Evolutionary conservation across 2,797 vertebrate genomes (phyloP).

Genomic region (Rhinoraja longicauda): DNA sequence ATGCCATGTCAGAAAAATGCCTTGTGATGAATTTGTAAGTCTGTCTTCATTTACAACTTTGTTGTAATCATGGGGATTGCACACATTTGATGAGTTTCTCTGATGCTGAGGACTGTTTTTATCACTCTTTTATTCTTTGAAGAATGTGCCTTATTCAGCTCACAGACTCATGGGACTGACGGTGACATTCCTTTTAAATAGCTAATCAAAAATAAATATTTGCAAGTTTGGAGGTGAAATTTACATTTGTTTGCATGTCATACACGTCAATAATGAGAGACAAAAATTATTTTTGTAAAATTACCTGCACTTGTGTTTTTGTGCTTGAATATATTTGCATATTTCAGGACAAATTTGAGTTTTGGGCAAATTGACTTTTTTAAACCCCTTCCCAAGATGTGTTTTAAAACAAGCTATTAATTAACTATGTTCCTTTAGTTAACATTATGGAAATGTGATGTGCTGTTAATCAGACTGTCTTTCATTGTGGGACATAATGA

Average conservation of each 20-base stretch:
- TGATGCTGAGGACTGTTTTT: neutral
- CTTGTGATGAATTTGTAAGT: neutral
- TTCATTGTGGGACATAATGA: conserved; percentile 1
- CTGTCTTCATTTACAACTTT: neutral
- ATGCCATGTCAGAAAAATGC: neutral
- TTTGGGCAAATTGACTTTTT: neutral
- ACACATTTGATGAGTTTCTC: neutral
- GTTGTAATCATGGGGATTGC: neutral
- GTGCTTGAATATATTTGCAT: neutral
- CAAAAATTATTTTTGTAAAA: conserved; percentile 28
- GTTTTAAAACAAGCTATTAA: neutral
- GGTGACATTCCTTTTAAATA: neutral
- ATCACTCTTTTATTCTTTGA: neutral
- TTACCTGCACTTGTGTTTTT: conserved; percentile 17
- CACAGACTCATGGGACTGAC: neutral
- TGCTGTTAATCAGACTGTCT: neutral
- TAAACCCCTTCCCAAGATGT: neutral
- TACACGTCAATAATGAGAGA: conserved; percentile 26
- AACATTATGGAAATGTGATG: neutral
- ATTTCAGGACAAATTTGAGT: neutral
- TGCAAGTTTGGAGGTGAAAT: neutral
- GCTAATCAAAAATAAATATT: neutral
- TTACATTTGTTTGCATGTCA: conserved; percentile 6
- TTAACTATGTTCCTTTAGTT: neutral
- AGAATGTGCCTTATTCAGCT: conserved; percentile 23